Percentiles rank a stretch among this genome's conserved stretches.
phyloP scores from a whole-genome alignment of 2,113 vertebrate genomes.

The Catharus minimus region DNA sequence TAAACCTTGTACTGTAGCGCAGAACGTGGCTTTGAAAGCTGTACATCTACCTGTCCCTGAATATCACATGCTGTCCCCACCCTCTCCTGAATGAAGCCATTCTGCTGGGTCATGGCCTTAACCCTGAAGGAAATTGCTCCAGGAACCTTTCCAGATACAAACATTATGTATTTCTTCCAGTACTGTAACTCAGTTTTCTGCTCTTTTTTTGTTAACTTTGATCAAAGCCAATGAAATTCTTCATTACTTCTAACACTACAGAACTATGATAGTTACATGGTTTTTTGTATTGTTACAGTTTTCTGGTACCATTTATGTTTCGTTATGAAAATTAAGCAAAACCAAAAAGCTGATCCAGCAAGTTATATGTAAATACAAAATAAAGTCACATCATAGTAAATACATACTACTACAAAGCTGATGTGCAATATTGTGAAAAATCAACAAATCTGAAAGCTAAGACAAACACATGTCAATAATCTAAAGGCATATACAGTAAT shows the following conservation, averaged over 20 bases:
- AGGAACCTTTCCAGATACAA: background rate
- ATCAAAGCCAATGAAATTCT: background rate
- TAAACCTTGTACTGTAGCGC: background rate
- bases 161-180: background rate
- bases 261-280: accelerated
- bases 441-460: background rate
- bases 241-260: background rate
- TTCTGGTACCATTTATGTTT: background rate
- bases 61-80: accelerated
- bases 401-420: accelerated
- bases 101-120: background rate
- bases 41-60: accelerated
- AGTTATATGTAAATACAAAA: background rate
- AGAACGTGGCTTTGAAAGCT: background rate
- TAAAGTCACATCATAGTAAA: background rate
- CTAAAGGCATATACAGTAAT: background rate
- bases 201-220: background rate
- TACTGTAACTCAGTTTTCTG: background rate
- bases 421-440: background rate
- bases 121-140: accelerated
- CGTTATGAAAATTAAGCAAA: background rate
- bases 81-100: background rate
- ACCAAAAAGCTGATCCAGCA: background rate
- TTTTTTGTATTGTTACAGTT: background rate
- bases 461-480: accelerated